Evolutionary conservation across 2,888 invertebrate species (phyloP).

Genomic region (Hydrotaea diabolus): DNA sequence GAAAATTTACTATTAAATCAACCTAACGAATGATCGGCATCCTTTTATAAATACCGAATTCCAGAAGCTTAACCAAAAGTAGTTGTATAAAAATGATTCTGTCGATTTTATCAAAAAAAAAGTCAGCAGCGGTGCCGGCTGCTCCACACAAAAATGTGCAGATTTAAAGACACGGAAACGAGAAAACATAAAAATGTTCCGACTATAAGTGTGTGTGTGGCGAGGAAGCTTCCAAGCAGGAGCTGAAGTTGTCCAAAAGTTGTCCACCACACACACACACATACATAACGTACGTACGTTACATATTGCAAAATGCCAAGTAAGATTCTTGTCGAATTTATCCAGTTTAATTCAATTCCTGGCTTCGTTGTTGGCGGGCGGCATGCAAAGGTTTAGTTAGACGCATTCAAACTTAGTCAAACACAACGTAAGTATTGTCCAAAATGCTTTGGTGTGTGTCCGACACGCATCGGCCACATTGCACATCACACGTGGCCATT

Average conservation of each 20-base stretch:
- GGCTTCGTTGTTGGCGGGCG: slow-evolving; percentile 30
- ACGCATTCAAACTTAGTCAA: slow-evolving; percentile 39
- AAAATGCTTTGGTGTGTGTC: slow-evolving; percentile 50
- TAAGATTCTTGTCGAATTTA: slow-evolving; percentile 47
- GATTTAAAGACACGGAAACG: neutral
- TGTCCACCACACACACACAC: neutral
- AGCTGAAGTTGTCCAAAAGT: neutral
- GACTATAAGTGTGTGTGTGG: neutral
- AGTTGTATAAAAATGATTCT: slow-evolving; percentile 46
- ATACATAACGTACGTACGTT: neutral
- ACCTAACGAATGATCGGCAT: slow-evolving; percentile 43
- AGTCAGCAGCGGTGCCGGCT: neutral
- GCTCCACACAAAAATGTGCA: slow-evolving; percentile 20
- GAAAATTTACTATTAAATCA: slow-evolving; percentile 39
- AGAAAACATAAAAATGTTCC: neutral
- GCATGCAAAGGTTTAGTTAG: slow-evolving; percentile 20
- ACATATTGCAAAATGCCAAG: slow-evolving; percentile 17
- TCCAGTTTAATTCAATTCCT: slow-evolving; percentile 46
- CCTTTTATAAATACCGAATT: slow-evolving; percentile 42
- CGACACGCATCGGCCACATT: slow-evolving; percentile 50
- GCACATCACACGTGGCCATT: slow-evolving; percentile 47
- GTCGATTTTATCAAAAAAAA: slow-evolving; percentile 48
- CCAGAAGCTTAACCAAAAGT: slow-evolving; percentile 43
- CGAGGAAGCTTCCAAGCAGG: neutral
- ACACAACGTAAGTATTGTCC: slow-evolving; percentile 40